Evolutionary conservation across 1,140 invertebrate species (phyloP).

Genomic region (Leptonema lineaticorne): DNA sequence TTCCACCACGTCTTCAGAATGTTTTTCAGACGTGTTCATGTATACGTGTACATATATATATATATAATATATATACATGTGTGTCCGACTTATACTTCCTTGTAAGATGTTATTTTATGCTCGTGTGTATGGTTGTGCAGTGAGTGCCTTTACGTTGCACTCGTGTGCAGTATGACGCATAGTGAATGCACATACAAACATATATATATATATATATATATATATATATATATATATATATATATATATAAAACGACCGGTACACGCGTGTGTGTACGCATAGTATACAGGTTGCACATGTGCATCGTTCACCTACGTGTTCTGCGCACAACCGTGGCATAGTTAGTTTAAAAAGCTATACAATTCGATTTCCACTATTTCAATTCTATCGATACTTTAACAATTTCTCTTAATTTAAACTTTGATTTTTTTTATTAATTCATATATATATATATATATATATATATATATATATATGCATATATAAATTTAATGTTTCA

Average conservation of each 20-base stretch:
- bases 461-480: no score
- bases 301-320: background rate
- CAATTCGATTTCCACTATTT: slow-evolving; percentile 6
- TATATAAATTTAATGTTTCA: no score
- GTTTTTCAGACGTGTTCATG: background rate
- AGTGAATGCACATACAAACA: background rate
- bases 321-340: background rate
- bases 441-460: no score
- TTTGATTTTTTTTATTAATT: no score
- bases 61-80: background rate
- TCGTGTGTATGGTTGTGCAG: background rate
- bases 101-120: background rate
- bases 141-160: no score
- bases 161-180: background rate
- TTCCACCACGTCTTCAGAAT: background rate
- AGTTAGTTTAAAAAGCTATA: background rate
- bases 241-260: no score
- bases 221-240: no score
- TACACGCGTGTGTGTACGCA: background rate
- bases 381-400: background rate
- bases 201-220: no score
- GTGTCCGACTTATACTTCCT: background rate
- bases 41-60: background rate
- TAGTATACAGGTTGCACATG: background rate
- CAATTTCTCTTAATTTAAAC: no score